Evolutionary conservation across 2,113 vertebrate species (phyloP).

Genomic region (Helogale parvula): DNA sequence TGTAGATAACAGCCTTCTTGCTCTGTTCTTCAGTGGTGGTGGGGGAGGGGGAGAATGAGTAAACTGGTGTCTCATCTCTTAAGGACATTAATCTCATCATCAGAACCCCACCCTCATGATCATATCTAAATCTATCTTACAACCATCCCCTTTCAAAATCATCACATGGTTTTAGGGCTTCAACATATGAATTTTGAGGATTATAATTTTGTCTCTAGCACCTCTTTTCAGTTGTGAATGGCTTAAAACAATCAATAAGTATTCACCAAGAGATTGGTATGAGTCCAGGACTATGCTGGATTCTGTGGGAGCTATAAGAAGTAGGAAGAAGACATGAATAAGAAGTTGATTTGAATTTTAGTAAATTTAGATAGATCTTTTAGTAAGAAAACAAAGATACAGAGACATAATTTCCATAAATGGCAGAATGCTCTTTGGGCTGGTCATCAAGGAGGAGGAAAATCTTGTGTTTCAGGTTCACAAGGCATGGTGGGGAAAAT

Average conservation of each 20-base stretch:
- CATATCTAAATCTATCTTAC: background rate
- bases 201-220: background rate
- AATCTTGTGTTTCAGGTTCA: background rate
- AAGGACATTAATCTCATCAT: background rate
- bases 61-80: background rate
- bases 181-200: background rate
- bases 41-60: accelerated
- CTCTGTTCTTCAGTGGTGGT: background rate
- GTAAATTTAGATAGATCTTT: background rate
- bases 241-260: background rate
- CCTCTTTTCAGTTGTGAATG: background rate
- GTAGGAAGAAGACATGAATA: background rate
- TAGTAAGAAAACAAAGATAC: background rate
- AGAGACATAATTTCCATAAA: background rate
- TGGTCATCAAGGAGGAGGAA: background rate
- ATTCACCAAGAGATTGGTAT: background rate
- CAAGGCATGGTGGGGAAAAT: background rate
- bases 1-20: background rate
- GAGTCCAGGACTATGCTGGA: background rate
- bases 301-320: background rate
- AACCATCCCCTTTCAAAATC: background rate
- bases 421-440: background rate
- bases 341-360: background rate
- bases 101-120: background rate
- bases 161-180: background rate